Evolutionary conservation across 2,888 invertebrate genomes (phyloP), one percentile per base, ranked within the genome.

Genomic region (Agriopis marginaria): DNA sequence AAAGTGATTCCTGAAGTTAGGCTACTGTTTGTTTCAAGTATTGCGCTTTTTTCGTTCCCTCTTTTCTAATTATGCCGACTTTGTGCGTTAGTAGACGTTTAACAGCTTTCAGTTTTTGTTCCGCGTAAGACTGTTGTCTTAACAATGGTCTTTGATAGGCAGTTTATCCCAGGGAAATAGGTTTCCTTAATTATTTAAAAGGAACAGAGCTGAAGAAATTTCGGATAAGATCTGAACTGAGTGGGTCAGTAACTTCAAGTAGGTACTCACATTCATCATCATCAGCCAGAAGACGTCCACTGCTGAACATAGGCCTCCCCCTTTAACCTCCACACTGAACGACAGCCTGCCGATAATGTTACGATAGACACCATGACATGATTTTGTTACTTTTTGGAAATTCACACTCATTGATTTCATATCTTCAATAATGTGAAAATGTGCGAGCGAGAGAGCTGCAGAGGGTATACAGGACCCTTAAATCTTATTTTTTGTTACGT

Each of bases 41-140:
- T 49, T 17, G 53, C 32, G 53, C 4, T 59, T 72, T 70, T 68
- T 72, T 69, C 53, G 45, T 72, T 49, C 63, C 63, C 64, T 72
- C 68, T 71, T 71, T 68, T 63, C 64, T 73, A 75, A 72, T 74
- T 74, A 74, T 66, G 70, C 67, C 58, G 67, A 70, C 63, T 75
- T 74, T 72, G 66, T 49, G 69, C 65, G 56, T 70, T 62, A 55
- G 70, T 59, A 70, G 70, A 59, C 66, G 70, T 70, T 70, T 70
- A 70, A 66, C 66, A 70, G 63, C 66, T 70, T 63, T 59, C 66
- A 59, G 54, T 70, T 66, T 66, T 66, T 66, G 66, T 69, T 62
- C 45, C 49, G 50, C 14, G 50, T 45, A 55, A 45, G 56, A 65
- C 66, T 63, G 59, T 66, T 65, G 64, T 47, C 39, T 53, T 59